phyloP scores from a whole-genome alignment of 2,113 vertebrate genomes.

The Microtus oregoni region DNA sequence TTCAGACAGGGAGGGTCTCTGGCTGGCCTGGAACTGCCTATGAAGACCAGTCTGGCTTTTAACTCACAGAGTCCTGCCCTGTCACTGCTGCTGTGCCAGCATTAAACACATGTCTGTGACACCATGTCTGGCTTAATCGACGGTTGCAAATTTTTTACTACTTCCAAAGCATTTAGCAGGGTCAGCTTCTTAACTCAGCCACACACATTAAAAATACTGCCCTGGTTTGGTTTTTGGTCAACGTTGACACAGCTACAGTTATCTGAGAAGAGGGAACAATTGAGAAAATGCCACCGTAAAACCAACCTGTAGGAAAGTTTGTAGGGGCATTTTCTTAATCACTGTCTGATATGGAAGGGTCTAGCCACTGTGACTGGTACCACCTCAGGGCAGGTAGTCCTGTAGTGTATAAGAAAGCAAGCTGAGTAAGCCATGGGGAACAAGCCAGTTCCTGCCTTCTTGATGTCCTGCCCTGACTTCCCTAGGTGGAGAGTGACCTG shows the following conservation, averaged over 20 bases:
- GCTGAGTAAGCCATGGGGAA: not conserved
- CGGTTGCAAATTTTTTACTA: not conserved
- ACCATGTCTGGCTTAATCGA: too few relatives aligned
- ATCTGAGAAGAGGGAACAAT: not conserved
- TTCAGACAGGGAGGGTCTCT: not conserved
- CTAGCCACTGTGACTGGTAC: not conserved
- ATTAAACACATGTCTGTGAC: not conserved
- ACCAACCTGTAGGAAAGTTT: not conserved
- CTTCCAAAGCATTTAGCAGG: not conserved
- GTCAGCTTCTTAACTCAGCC: conserved; percentile 4
- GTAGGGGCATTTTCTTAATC: not conserved
- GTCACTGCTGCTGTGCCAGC: not conserved
- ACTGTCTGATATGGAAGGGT: not conserved
- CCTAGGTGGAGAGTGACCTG: not conserved
- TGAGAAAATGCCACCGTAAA: not conserved
- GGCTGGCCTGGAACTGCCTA: not conserved
- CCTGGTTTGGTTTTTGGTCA: not conserved
- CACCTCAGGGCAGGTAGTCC: not conserved
- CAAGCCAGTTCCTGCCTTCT: not conserved
- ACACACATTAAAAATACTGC: not conserved
- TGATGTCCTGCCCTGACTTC: not conserved
- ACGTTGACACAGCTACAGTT: not conserved
- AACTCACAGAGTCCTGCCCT: not conserved
- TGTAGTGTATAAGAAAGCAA: not conserved
- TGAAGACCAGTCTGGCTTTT: not conserved